phyloP scores from a whole-genome alignment of 2,113 vertebrate genomes.

The Rafetus swinhoei region DNA sequence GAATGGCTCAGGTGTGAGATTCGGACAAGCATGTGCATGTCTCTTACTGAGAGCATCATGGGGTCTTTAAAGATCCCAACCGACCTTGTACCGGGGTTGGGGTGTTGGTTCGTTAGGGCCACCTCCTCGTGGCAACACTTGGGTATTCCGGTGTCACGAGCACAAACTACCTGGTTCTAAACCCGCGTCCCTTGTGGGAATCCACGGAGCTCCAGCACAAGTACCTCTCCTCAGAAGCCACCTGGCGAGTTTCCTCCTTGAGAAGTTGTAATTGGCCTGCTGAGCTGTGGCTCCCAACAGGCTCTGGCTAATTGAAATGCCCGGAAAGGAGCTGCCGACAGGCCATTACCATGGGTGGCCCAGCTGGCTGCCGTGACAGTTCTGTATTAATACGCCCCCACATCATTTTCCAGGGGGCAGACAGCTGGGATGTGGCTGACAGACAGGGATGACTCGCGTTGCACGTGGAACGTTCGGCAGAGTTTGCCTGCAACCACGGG shows the following conservation, averaged over 20 bases:
- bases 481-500: background rate
- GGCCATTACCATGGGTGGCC: background rate
- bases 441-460: fast-evolving
- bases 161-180: background rate
- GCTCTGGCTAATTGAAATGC: background rate
- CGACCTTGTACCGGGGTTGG: background rate
- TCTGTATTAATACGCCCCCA: background rate
- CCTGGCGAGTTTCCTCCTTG: fast-evolving
- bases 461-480: background rate
- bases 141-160: fast-evolving
- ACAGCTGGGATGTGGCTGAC: fast-evolving
- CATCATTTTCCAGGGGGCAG: background rate
- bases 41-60: background rate
- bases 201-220: background rate
- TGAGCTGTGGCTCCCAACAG: background rate
- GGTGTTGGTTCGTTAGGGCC: background rate
- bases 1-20: too few species aligned
- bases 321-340: background rate
- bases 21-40: background rate
- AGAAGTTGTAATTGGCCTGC: fast-evolving
- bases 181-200: fast-evolving
- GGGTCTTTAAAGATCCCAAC: fast-evolving
- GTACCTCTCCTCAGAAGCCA: fast-evolving
- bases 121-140: fast-evolving
- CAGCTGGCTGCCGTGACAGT: background rate